Evolutionary conservation across 2,888 invertebrate species (phyloP).

Genomic region (Metellina segmentata): DNA sequence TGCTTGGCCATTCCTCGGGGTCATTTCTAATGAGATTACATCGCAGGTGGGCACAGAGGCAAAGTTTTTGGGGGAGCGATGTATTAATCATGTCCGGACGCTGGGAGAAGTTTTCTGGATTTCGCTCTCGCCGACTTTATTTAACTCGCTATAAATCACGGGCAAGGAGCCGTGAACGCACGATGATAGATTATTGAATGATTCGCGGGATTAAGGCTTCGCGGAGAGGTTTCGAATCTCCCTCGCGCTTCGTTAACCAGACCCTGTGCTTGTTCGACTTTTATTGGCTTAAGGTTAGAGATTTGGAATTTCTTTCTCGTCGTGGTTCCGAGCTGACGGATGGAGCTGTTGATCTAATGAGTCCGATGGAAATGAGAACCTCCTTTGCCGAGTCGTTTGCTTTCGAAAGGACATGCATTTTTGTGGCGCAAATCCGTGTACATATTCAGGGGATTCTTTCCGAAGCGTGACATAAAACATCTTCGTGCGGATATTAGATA

Average conservation of each 20-base stretch:
- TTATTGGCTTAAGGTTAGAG: background rate
- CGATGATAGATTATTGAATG: conserved; percentile 45
- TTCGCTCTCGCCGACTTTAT: conserved; percentile 33
- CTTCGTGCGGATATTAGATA: background rate
- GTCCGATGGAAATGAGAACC: conserved; percentile 2
- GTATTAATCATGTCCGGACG: conserved; percentile 39
- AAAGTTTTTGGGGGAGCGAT: background rate
- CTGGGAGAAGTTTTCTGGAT: conserved; percentile 19
- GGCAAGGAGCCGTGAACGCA: conserved; percentile 37
- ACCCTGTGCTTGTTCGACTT: background rate
- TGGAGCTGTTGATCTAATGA: background rate
- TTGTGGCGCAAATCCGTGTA: background rate
- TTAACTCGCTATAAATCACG: conserved; percentile 55
- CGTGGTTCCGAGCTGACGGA: background rate
- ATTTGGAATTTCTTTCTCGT: conserved; percentile 11
- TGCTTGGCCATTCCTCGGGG: too few relatives aligned
- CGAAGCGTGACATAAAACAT: background rate
- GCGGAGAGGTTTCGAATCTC: background rate
- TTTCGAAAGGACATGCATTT: background rate
- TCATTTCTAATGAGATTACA: too few relatives aligned
- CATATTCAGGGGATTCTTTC: background rate
- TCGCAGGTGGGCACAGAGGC: background rate
- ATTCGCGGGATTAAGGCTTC: conserved; percentile 9
- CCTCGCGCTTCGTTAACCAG: conserved; percentile 13
- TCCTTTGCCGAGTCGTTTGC: background rate